These are phyloP conservation scores for Lindbergichthys nudifrons DNA, from an alignment of 2,797 vertebrate genomes.

Conservation along the genomic window DNA sequence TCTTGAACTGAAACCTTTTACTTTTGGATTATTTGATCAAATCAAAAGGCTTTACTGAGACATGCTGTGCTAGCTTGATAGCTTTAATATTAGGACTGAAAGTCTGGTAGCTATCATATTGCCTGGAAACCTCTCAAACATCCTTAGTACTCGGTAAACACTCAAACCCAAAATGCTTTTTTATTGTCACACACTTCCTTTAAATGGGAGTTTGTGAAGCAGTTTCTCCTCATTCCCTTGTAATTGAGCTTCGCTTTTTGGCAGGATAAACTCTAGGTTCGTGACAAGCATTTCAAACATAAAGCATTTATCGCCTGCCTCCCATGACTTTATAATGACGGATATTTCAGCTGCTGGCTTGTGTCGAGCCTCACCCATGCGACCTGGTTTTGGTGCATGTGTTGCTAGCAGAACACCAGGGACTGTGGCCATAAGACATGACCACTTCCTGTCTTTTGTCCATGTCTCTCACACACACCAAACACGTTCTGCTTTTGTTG, in stretches of 20 bases:
- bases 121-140: not conserved
- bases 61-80: not conserved
- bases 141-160: not conserved
- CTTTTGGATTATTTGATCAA: not conserved
- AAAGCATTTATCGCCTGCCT: too few species aligned
- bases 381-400: not conserved
- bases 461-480: slow-evolving; percentile 24
- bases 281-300: slow-evolving; percentile 17
- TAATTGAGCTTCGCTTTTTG: not conserved
- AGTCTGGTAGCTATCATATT: not conserved
- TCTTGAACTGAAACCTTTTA: not conserved
- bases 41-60: not conserved
- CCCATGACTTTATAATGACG: slow-evolving; percentile 19
- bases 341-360: slow-evolving; percentile 1
- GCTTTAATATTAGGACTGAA: not conserved
- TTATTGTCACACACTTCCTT: not conserved
- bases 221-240: slow-evolving; percentile 4
- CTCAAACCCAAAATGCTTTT: not conserved
- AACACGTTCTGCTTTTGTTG: slow-evolving; percentile 56
- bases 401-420: slow-evolving; percentile 5
- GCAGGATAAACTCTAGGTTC: not conserved
- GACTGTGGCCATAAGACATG: slow-evolving; percentile 36
- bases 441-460: slow-evolving; percentile 50
- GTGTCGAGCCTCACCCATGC: slow-evolving; percentile 1
- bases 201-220: not conserved